Base-by-base conservation (phyloP, 1,140 invertebrate genomes). In the Rhagoletis pomonella region DNA sequence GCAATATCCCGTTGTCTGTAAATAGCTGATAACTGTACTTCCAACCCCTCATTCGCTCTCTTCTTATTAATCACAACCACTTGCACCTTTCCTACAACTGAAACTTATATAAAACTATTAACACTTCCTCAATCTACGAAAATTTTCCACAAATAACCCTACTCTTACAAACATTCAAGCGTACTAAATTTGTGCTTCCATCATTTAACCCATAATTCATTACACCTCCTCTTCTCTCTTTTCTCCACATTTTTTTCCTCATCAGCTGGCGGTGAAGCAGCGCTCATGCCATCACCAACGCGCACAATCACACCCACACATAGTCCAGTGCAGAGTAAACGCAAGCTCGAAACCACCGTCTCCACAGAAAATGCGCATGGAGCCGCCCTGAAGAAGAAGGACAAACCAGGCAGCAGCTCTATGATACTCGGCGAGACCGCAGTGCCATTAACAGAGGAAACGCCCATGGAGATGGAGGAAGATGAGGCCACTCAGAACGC, bases 261-360 rank as follows among this genome's bases (percentile, higher is more conserved):
- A 55, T 50, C 84, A 93, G 92, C 92, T 88, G 92, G 93, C 9
- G 93, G 92, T 50, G 93, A 93, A 88, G 93, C 92, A 91, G 95
- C 88, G 91, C 93, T 91, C 92, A 95, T 92, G 94, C 95, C 77
- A 93, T 95, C 91, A 92, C 95, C 95, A 62, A 95, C 95, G 67
- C 93, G 95, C 86, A 95, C 94, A 58, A 94, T 95, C 9, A 94
- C 92, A 62, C 92, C 92, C 50, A 89, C 90, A 81, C 90, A 92
- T 85, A 92, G 90, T 73, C 90, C 90, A 14, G 90, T 91, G 59
- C 92, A 93, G 85, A 89, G 90, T 1, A 96, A 96, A 90, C 94
- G 96, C 67, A 96, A 96, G 92, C 91, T 96, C 29, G 96, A 96
- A 90, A 94, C 95, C 9, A 96, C 96, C 14, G 94, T 96, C 77